These are phyloP conservation scores for Microplitis demolitor DNA, from an alignment of 1,140 invertebrate genomes.

Conservation along the genomic window DNA sequence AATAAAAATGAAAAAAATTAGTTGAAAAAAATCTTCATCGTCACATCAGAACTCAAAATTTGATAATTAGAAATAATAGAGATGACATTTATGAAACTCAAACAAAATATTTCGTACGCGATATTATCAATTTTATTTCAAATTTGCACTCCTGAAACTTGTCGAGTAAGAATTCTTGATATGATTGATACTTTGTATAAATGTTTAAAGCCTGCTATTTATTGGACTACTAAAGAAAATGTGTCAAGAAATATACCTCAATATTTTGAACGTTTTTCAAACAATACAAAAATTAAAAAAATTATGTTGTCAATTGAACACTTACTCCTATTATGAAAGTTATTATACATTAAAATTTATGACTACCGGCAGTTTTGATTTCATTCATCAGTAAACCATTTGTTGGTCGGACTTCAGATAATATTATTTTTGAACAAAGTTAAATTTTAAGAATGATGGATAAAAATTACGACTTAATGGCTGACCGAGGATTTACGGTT, in stretches of 20 bases:
- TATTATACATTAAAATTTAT: slow-evolving; percentile 45
- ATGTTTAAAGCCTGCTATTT: slow-evolving; percentile 27
- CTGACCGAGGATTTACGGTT: slow-evolving; percentile 30
- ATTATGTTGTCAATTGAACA: slow-evolving; percentile 25
- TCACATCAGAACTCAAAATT: not conserved
- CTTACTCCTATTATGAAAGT: slow-evolving; percentile 40
- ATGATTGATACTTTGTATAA: slow-evolving; percentile 25
- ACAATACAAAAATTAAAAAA: slow-evolving; percentile 28
- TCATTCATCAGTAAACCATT: slow-evolving; percentile 43
- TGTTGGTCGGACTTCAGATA: slow-evolving; percentile 42
- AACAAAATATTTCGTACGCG: slow-evolving; percentile 32
- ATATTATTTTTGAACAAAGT: slow-evolving; percentile 36
- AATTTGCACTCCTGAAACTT: slow-evolving; percentile 17
- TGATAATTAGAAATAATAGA: slow-evolving; percentile 16
- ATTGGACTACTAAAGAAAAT: slow-evolving; percentile 30
- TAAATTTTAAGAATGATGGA: slow-evolving; percentile 18
- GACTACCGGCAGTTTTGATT: slow-evolving; percentile 42
- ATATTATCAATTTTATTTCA: slow-evolving; percentile 29
- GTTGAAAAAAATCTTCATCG: not conserved
- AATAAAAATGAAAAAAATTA: not conserved
- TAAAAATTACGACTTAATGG: slow-evolving; percentile 24
- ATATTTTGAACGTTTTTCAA: slow-evolving; percentile 37
- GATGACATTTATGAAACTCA: slow-evolving; percentile 28
- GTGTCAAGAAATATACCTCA: slow-evolving; percentile 32
- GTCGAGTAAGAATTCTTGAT: slow-evolving; percentile 28